Evolutionary conservation across 2,888 invertebrate genomes (phyloP), one percentile per base, ranked within the genome.

Genomic region (Alitta virens): DNA sequence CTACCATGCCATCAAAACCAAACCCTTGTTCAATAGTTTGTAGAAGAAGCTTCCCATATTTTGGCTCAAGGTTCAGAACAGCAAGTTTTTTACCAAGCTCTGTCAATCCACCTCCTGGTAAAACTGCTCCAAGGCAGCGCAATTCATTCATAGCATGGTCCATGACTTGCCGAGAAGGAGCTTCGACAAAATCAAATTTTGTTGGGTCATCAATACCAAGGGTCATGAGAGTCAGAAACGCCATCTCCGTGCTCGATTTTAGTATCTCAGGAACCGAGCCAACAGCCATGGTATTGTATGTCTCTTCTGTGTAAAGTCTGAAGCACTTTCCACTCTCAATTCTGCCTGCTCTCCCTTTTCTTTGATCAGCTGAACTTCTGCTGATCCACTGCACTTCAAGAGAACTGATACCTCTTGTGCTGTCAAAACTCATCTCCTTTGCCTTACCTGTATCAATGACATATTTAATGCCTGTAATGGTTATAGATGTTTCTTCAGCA

Each of bases 401-500:
- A 3, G 72, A 65, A 61, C 68, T 77, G 43, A 78, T 74, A 61
- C 76, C 78, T 56, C 68, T 74, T 40, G 63, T 67, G 2, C 77
- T 67, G 63, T 82, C 78, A 69, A 72, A 83, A 9, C 68, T 66
- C 64, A 73, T 76, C 67, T 82, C 79, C 61, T 82, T 82, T 2
- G 72, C 76, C 27, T 78, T 62, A 0, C 83, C 83, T 24, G 78
- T 75, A 65, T 83, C 83, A 12, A 83, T 68, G 2, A 83, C 82
- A 70, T 77, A 80, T 53, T 72, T 75, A 16, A 83, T 75, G 5
- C 80, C 81, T 38, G 79, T 77, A 50, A 83, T 81, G 2, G 82
- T 82, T 2, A 82, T 68, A 5, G 82, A 82, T 1, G 82, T 83
- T 66, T 83, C 83, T 2, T 82, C 83, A 66, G 76, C 75, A 71